phyloP scores from a whole-genome alignment of 2,113 vertebrate genomes.

The Ameiurus melas region DNA sequence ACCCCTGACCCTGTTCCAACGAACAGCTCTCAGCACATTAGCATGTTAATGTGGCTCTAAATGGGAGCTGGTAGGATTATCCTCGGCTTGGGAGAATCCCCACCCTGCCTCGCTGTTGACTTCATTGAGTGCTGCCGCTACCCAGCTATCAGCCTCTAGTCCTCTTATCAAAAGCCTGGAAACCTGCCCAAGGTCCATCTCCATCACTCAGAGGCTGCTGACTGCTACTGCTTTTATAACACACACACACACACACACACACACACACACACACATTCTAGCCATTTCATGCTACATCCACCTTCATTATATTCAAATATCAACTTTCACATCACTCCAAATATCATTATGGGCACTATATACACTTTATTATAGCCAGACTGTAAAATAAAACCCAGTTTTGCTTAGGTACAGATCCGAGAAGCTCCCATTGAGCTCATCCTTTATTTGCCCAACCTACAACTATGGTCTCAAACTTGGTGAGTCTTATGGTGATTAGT shows the following conservation, averaged over 20 bases:
- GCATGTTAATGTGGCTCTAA: slow-evolving; percentile 48
- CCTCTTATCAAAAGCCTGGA: slow-evolving; percentile 76
- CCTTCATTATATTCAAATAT: slow-evolving; percentile 28
- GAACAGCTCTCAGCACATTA: slow-evolving; percentile 41
- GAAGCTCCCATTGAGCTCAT: not conserved
- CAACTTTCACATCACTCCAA: slow-evolving; percentile 11
- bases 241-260: slow-evolving; percentile 8
- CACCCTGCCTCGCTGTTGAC: slow-evolving; percentile 64
- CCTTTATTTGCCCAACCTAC: slow-evolving; percentile 7
- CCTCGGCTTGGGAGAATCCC: slow-evolving; percentile 56
- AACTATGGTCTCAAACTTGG: not conserved
- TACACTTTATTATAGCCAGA: slow-evolving; percentile 22
- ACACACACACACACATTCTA: slow-evolving; percentile 50
- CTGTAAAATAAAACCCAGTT: slow-evolving; percentile 15
- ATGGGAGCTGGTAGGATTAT: slow-evolving; percentile 51
- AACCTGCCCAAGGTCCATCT: slow-evolving; percentile 65
- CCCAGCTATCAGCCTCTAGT: slow-evolving; percentile 66
- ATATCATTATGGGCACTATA: slow-evolving; percentile 1
- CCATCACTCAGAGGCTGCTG: slow-evolving; percentile 38
- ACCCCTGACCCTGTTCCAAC: slow-evolving; percentile 20
- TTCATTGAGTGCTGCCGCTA: slow-evolving; percentile 76
- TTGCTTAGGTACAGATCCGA: slow-evolving; percentile 7
- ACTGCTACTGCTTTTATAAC: slow-evolving; percentile 42
- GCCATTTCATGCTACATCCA: slow-evolving; percentile 13
- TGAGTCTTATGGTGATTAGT: not conserved